Evolutionary conservation across 2,113 vertebrate species (phyloP), one percentile per base, ranked within the genome.

Genomic region (Bambusicola thoracicus): DNA sequence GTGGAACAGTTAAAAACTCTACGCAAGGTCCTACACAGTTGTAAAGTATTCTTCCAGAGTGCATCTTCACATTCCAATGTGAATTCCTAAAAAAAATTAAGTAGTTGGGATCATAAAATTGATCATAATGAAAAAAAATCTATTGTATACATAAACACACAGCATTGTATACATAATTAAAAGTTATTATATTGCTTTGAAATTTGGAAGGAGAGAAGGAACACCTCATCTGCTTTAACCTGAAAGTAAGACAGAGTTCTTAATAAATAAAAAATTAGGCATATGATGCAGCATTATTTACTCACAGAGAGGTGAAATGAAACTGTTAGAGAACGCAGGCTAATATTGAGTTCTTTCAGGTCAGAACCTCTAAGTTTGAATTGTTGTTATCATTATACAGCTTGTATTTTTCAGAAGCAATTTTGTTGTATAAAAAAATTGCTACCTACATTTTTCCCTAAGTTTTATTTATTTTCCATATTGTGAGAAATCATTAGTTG

Each of bases 131-230:
- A 84, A 84, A 91, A n/a, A 73, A 27, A n/a, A n/a, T n/a, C n/a
- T n/a, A n/a, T n/a, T n/a, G n/a, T n/a, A n/a, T n/a, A n/a, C n/a
- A n/a, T 44, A 44, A 44, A 44, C 8, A 44, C 44, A 18, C 18
- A 44, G 44, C 17, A 25, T 40, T 40, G 38, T 11, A 40, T 40
- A 87, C 58, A 55, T 70, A 69, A 63, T 81, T 90, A 76, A 59
- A 66, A 90, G 55, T 87, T 46, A 48, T 81, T 81, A 27, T 56
- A 90, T 68, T 85, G 49, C 85, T 75, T 91, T 77, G 67, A 61
- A 87, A 91, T 85, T 87, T 82, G 16, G 41, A 90, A 83, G 76
- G 79, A 70, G 53, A 93, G 82, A 79, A 89, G 63, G 79, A 91
- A 67, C 53, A 36, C 16, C 76, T n/a, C 58, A 76, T 84, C 53